Percentiles rank a stretch among this genome's conserved stretches.
phyloP scores from a whole-genome alignment of 2,888 invertebrate species.

The Parnassius orleans region DNA sequence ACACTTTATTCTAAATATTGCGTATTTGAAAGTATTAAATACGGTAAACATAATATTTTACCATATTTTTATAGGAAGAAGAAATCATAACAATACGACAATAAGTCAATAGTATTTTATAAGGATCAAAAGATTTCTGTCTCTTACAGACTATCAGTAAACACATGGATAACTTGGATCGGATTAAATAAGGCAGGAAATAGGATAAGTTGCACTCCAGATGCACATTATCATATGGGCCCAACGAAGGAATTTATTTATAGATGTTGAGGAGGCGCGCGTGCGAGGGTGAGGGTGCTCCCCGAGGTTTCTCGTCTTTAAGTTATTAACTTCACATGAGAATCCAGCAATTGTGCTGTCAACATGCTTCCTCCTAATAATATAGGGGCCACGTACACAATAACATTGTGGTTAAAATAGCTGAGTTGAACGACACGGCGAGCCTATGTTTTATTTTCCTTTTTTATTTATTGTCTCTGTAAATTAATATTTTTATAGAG shows the following conservation, averaged over 20 bases:
- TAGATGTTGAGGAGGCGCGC: conserved; percentile 36
- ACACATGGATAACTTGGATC: conserved; percentile 9
- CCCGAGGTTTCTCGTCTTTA: conserved; percentile 31
- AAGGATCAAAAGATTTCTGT: no score
- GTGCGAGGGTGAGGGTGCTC: conserved; percentile 34
- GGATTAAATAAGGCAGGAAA: conserved; percentile 31
- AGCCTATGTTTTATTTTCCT: not conserved
- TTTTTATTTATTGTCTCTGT: not conserved
- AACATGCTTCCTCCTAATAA: conserved; percentile 30
- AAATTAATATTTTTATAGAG: not conserved
- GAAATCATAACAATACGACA: no score
- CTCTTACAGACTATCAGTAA: not conserved
- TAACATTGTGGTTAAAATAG: conserved; percentile 24
- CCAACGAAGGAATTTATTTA: conserved; percentile 47
- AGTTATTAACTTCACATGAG: conserved; percentile 34
- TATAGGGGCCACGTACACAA: conserved; percentile 20
- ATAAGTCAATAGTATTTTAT: no score
- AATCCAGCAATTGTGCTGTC: conserved; percentile 41
- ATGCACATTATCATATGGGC: conserved; percentile 40
- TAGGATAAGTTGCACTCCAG: conserved; percentile 36
- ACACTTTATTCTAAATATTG: no score
- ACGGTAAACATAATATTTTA: no score
- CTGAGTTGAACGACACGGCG: conserved; percentile 14
- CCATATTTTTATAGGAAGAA: no score
- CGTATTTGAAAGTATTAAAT: no score